Evolutionary conservation across 2,113 vertebrate genomes (phyloP).

Genomic region (Silurus meridionalis): DNA sequence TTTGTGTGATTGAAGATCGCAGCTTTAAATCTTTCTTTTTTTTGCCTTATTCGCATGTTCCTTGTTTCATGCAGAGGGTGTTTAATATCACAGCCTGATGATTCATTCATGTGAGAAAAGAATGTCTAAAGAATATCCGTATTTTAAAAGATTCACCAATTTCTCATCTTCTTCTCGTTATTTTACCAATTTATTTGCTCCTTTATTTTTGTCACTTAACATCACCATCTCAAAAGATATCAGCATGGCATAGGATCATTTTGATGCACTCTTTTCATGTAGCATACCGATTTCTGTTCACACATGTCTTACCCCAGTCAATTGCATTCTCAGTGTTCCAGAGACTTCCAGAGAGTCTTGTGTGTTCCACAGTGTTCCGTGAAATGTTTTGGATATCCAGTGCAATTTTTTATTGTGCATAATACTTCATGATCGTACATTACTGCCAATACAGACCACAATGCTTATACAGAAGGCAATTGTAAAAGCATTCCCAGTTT

Average conservation of each 20-base stretch:
- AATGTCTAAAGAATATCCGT: no score
- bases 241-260: no score
- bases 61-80: not conserved
- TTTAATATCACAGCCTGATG: not conserved
- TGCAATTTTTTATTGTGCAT: slow-evolving; percentile 30
- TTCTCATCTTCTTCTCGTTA: no score
- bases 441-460: slow-evolving; percentile 55
- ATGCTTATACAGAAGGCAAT: slow-evolving; percentile 64
- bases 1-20: not conserved
- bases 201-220: not conserved
- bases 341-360: not conserved
- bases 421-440: slow-evolving; percentile 45
- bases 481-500: slow-evolving; percentile 40
- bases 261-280: not conserved
- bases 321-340: slow-evolving; percentile 23
- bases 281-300: not conserved
- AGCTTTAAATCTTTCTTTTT: not conserved
- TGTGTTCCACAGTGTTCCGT: slow-evolving; percentile 7
- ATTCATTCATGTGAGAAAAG: no score
- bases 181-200: not conserved
- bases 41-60: not conserved
- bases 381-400: slow-evolving; percentile 18
- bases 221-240: no score
- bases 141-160: no score
- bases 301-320: not conserved